Percentiles rank a stretch among this genome's conserved stretches.
Evolutionary conservation across 1,140 invertebrate species (phyloP).

Genomic region (Drosophila neocordata): DNA sequence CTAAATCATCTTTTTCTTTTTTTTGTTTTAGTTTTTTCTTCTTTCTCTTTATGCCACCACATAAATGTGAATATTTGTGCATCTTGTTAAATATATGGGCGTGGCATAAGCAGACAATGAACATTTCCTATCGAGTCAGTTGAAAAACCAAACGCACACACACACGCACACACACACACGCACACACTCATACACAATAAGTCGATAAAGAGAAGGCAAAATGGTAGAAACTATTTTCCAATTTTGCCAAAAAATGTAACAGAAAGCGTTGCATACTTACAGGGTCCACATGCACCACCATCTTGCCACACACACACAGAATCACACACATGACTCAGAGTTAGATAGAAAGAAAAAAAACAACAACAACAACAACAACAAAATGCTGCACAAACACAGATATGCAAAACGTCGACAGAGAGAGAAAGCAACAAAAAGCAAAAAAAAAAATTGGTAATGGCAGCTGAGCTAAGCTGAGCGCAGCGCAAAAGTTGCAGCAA

Average conservation of each 20-base stretch:
- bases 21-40: no score
- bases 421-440: background rate
- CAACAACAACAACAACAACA: background rate
- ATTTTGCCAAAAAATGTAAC: conserved; percentile 50
- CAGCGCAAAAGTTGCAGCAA: conserved; percentile 64
- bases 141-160: conserved; percentile 61
- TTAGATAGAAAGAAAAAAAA: background rate
- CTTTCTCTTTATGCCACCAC: no score
- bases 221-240: conserved; percentile 60
- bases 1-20: background rate
- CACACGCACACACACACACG: conserved; percentile 5
- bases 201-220: conserved; percentile 58
- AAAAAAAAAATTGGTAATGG: conserved; percentile 60
- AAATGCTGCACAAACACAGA: conserved; percentile 70
- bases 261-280: conserved; percentile 27
- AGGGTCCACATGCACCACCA: conserved; percentile 3
- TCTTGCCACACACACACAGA: conserved; percentile 1
- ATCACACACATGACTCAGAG: conserved; percentile 20
- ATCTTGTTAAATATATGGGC: background rate
- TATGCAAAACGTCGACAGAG: conserved; percentile 36
- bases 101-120: background rate
- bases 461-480: conserved; percentile 55
- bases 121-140: background rate
- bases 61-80: no score
- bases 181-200: conserved; percentile 64